phyloP scores from a whole-genome alignment of 2,888 invertebrate genomes.

The Mamestra brassicae region DNA sequence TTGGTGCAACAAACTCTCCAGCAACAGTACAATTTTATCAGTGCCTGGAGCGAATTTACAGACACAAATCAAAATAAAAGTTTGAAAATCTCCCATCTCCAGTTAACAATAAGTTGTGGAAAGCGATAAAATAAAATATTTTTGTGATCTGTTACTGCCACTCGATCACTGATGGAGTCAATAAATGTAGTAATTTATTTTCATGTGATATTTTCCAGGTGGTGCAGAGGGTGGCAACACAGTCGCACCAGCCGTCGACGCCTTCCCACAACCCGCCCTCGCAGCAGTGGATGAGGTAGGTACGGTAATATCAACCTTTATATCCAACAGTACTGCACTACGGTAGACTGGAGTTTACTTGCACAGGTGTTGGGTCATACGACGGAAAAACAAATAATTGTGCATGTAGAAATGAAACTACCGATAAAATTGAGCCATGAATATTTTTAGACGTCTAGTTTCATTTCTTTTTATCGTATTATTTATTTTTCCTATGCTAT shows the following conservation, averaged over 20 bases:
- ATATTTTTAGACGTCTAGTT: not conserved
- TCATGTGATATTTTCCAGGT: slow-evolving; percentile 73
- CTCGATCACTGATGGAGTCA: no score
- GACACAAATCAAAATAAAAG: no score
- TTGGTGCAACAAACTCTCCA: no score
- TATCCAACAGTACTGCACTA: slow-evolving; percentile 52
- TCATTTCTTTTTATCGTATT: not conserved
- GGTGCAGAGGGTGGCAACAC: slow-evolving; percentile 88
- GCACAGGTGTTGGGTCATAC: slow-evolving; percentile 53
- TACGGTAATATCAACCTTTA: slow-evolving; percentile 55
- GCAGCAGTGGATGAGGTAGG: slow-evolving; percentile 89
- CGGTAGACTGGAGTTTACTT: slow-evolving; percentile 6
- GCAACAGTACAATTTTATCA: no score
- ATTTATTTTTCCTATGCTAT: not conserved
- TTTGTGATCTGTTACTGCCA: no score
- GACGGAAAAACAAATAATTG: not conserved
- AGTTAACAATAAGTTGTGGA: no score
- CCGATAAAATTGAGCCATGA: not conserved
- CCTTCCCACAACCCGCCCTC: slow-evolving; percentile 77
- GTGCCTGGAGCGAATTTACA: no score
- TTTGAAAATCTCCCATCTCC: no score
- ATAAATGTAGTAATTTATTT: not conserved
- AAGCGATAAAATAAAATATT: no score
- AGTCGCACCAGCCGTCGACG: slow-evolving; percentile 80
- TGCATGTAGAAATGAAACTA: not conserved